These are phyloP conservation scores for Hiodon tergisus DNA, from an alignment of 2,113 vertebrate species.

Conservation along the genomic window DNA sequence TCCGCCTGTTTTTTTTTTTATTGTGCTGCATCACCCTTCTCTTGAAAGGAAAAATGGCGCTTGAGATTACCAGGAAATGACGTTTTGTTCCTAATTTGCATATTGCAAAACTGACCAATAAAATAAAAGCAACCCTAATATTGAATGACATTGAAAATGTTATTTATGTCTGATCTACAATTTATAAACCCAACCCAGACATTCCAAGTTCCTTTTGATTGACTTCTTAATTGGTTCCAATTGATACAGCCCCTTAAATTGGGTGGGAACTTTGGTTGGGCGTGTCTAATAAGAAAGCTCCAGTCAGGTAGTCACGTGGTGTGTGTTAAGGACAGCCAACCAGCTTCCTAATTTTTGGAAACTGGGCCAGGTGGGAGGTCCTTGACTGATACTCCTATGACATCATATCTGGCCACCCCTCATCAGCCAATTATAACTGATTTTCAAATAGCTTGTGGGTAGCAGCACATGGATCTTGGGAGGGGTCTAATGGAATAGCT, in stretches of 20 bases:
- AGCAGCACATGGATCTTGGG: neutral
- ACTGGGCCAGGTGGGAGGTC: slow-evolving; percentile 19
- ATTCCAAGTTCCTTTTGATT: neutral
- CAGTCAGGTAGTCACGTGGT: slow-evolving; percentile 12
- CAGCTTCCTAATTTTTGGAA: slow-evolving; percentile 19
- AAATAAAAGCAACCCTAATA: slow-evolving; percentile 19
- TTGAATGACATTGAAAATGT: slow-evolving; percentile 20
- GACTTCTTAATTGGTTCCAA: slow-evolving; percentile 16
- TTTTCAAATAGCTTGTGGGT: neutral
- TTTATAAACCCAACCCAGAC: neutral
- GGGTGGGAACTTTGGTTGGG: slow-evolving; percentile 12
- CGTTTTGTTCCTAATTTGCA: slow-evolving; percentile 55
- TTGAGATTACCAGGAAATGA: slow-evolving; percentile 67
- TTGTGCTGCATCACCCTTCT: slow-evolving; percentile 36
- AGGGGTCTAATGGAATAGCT: slow-evolving; percentile 12
- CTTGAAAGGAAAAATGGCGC: slow-evolving; percentile 78
- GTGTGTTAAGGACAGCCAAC: neutral
- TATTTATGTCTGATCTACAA: neutral
- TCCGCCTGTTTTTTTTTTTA: slow-evolving; percentile 21
- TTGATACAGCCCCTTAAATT: neutral
- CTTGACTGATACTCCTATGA: slow-evolving; percentile 10
- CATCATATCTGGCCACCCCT: slow-evolving; percentile 19
- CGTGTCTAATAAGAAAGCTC: slow-evolving; percentile 18
- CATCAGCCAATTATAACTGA: slow-evolving; percentile 13
- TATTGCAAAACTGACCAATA: slow-evolving; percentile 58